A percentile compares a stretch with the other conserved stretches of the same genome.
Evolutionary conservation across 2,888 invertebrate species (phyloP).

Genomic region (Lepidonotus clava): DNA sequence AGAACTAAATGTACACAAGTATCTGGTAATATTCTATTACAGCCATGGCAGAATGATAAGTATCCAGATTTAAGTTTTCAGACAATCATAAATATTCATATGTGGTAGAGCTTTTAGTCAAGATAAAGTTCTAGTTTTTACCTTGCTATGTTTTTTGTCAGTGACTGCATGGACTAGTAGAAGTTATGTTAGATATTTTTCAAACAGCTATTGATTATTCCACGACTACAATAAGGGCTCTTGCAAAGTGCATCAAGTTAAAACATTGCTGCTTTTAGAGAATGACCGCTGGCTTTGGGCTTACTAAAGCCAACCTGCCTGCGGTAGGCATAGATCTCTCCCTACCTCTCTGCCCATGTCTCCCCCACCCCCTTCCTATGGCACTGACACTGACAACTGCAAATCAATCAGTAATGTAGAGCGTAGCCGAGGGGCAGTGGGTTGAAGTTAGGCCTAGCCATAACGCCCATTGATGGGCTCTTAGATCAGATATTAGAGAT

Average conservation of each 20-base stretch:
- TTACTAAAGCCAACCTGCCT: not conserved
- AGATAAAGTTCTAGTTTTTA: too few relatives aligned
- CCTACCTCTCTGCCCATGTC: not conserved
- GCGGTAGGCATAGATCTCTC: not conserved
- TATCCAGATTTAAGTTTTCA: too few relatives aligned
- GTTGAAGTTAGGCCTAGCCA: not conserved
- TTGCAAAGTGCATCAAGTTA: not conserved
- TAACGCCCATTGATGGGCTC: constrained; percentile 27
- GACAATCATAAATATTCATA: too few relatives aligned
- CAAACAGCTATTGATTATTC: not conserved
- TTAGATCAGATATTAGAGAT: constrained; percentile 52
- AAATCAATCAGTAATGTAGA: not conserved
- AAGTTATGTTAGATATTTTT: too few relatives aligned
- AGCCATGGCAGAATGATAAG: too few relatives aligned
- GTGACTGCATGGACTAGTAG: too few relatives aligned
- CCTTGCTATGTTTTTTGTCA: too few relatives aligned
- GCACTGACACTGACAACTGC: not conserved
- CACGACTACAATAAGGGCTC: not conserved
- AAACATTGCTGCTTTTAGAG: not conserved
- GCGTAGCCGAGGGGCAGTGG: too few relatives aligned
- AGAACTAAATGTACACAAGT: too few relatives aligned
- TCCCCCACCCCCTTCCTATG: not conserved
- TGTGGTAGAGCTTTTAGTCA: too few relatives aligned
- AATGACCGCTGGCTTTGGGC: not conserved
- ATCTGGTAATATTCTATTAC: too few relatives aligned